Evolutionary conservation across 2,113 vertebrate species (phyloP).

Genomic region (Shinisaurus crocodilurus): DNA sequence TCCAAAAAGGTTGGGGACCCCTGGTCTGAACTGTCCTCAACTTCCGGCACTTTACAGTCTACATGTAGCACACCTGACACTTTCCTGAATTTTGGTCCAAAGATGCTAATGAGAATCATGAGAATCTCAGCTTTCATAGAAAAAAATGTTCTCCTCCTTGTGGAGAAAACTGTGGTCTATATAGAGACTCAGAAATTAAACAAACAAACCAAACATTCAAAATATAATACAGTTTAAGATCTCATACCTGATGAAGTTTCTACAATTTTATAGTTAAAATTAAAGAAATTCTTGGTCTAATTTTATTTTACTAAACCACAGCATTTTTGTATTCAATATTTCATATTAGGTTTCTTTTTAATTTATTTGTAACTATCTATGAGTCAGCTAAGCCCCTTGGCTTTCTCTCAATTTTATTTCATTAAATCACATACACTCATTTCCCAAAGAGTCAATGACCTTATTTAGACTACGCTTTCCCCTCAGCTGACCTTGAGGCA

Average conservation of each 20-base stretch:
- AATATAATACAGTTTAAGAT: not conserved
- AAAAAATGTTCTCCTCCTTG: not conserved
- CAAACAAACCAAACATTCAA: not conserved
- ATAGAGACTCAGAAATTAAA: not conserved
- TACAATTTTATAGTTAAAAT: not conserved
- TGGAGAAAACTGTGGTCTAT: not conserved
- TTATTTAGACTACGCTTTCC: conserved; percentile 65
- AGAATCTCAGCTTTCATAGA: not conserved
- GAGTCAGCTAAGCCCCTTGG: conserved; percentile 31
- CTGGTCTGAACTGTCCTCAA: not conserved
- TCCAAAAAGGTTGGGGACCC: no score
- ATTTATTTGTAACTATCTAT: conserved; percentile 50
- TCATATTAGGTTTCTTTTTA: conserved; percentile 51
- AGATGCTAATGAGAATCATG: no score
- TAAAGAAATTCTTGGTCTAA: not conserved
- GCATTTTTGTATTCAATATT: conserved; percentile 61
- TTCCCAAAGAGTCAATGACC: conserved; percentile 51
- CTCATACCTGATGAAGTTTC: no score
- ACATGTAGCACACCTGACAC: not conserved
- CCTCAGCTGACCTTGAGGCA: conserved; percentile 65
- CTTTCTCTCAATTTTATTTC: conserved; percentile 55
- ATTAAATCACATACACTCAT: conserved; percentile 48
- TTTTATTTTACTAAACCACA: conserved; percentile 19
- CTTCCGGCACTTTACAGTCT: not conserved
- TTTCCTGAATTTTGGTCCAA: not conserved